These are phyloP conservation scores for Lasioglossum calceatum DNA, from an alignment of 2,888 invertebrate species.

Conservation along the genomic window DNA sequence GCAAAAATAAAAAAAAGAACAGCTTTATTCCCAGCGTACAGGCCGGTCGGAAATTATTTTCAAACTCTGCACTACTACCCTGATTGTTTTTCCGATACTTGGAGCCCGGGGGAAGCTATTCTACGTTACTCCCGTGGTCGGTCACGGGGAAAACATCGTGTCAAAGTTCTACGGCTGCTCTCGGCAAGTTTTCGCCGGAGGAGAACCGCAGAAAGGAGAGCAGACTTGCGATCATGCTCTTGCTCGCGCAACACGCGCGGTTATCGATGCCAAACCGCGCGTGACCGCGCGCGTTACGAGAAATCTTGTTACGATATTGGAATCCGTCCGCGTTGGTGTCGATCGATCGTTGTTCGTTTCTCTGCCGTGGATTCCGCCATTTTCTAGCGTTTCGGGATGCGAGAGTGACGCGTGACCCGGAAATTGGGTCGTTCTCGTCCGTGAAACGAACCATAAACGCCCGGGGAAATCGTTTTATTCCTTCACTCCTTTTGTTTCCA, in stretches of 20 bases:
- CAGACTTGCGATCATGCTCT: neutral
- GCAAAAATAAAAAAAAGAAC: neutral
- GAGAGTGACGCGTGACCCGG: neutral
- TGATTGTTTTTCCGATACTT: slow-evolving; percentile 26
- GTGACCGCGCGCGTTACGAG: slow-evolving; percentile 15
- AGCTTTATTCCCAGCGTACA: neutral
- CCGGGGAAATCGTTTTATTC: neutral
- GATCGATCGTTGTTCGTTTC: neutral
- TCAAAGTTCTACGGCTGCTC: neutral
- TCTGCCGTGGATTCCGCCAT: neutral
- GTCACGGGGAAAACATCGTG: neutral
- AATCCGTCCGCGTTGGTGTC: slow-evolving; percentile 7
- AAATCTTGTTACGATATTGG: slow-evolving; percentile 37
- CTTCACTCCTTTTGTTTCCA: neutral
- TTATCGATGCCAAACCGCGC: neutral
- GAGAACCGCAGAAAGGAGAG: neutral
- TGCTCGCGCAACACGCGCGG: neutral
- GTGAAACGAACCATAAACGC: neutral
- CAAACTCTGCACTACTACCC: neutral
- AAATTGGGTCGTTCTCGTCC: neutral
- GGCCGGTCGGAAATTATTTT: neutral
- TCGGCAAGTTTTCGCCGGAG: neutral
- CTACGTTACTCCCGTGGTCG: neutral
- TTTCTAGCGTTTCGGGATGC: neutral
- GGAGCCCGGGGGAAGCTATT: neutral